These are phyloP conservation scores for Alviniconcha marisindica DNA, from an alignment of 1,140 invertebrate genomes.

Conservation along the genomic window DNA sequence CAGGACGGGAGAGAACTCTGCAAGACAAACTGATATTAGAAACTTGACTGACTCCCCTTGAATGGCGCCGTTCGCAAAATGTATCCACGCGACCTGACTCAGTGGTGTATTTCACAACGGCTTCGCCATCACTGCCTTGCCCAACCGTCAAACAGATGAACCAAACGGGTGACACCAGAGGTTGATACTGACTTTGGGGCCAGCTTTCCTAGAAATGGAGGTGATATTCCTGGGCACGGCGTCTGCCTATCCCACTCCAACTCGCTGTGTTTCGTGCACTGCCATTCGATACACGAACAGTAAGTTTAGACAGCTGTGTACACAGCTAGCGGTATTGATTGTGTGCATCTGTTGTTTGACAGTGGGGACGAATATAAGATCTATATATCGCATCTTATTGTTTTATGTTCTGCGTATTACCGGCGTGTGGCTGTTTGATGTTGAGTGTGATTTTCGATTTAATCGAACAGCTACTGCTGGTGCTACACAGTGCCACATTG, in stretches of 20 bases:
- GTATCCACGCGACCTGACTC: neutral
- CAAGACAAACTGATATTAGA: too few species aligned
- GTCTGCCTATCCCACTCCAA: conserved; percentile 74
- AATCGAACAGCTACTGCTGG: too few species aligned
- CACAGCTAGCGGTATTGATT: too few species aligned
- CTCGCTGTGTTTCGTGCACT: conserved; percentile 73
- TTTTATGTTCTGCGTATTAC: too few species aligned
- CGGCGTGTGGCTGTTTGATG: too few species aligned
- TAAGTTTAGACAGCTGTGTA: too few species aligned
- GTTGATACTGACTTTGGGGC: too few species aligned
- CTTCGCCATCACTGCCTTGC: neutral
- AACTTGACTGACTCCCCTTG: neutral
- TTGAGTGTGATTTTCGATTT: too few species aligned
- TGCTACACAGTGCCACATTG: too few species aligned
- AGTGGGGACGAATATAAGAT: too few species aligned
- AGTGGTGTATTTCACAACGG: neutral
- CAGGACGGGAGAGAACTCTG: neutral
- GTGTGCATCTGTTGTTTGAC: too few species aligned
- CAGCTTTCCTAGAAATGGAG: conserved; percentile 61
- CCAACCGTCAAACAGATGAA: neutral
- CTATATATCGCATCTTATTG: too few species aligned
- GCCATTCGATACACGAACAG: conserved; percentile 67
- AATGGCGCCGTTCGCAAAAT: neutral
- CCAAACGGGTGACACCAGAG: neutral
- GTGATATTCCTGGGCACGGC: conserved; percentile 76